Percentiles rank a stretch among this genome's conserved stretches.
These are phyloP conservation scores for Hydrozoanthus tunicans DNA, from an alignment of 64 coral and sea anemone species.

Conservation along the genomic window DNA sequence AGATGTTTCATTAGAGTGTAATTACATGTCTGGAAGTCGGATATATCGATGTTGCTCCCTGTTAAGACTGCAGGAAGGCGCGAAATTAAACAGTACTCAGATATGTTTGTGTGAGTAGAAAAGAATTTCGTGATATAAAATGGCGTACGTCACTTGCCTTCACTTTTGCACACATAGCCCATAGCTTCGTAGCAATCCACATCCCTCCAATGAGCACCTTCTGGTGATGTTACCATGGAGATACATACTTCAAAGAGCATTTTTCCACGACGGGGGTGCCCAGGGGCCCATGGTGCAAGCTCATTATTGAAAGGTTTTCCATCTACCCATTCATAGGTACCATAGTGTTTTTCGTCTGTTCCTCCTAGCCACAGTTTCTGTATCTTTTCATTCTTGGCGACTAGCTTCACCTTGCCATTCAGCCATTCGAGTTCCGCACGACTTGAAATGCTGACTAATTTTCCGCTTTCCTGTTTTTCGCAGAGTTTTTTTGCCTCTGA, in stretches of 20 bases:
- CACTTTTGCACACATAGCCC: conserved; percentile 39
- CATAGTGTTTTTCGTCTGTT: neutral
- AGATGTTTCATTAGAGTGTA: too few relatives aligned
- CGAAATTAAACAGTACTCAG: too few relatives aligned
- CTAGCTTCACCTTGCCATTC: neutral
- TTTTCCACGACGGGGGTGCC: neutral
- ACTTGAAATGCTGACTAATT: conserved; percentile 1
- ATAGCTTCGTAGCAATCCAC: conserved; percentile 8
- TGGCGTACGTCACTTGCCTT: neutral
- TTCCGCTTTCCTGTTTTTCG: neutral
- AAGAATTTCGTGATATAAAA: neutral
- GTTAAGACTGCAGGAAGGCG: too few relatives aligned
- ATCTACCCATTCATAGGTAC: conserved; percentile 21
- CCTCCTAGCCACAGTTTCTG: conserved; percentile 42
- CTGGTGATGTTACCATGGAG: neutral
- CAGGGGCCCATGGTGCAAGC: neutral
- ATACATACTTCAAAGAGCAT: conserved; percentile 4
- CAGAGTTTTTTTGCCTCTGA: conserved; percentile 9
- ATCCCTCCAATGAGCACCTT: conserved; percentile 14
- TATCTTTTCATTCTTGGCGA: neutral
- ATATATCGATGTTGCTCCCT: too few relatives aligned
- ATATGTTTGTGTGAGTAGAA: too few relatives aligned
- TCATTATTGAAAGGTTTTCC: neutral
- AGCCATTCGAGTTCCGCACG: neutral
- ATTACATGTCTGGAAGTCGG: too few relatives aligned